A percentile compares a stretch with the other conserved stretches of the same genome.
Conservation (phyloP, 2,888 invertebrate genomes). For the Ceriagrion tenellum region DNA sequence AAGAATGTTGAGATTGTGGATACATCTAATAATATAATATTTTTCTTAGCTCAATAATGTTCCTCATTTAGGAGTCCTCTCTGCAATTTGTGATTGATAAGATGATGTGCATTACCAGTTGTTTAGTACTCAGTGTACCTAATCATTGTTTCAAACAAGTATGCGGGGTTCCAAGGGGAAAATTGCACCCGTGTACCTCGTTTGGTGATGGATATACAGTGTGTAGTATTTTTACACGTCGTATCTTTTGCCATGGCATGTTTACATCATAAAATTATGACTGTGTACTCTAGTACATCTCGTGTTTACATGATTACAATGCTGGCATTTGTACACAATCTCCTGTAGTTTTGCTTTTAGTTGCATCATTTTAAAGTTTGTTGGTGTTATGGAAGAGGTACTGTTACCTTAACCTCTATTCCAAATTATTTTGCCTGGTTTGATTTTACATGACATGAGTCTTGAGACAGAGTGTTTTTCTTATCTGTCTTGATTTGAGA, state of each 20-base stretch:
- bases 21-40: slow-evolving; percentile 5
- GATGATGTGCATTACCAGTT: slow-evolving; percentile 46
- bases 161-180: slow-evolving; percentile 21
- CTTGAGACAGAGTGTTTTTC: slow-evolving; percentile 59
- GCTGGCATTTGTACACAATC: slow-evolving; percentile 62
- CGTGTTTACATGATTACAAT: slow-evolving; percentile 21
- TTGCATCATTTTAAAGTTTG: slow-evolving; percentile 41
- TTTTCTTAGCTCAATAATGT: slow-evolving; percentile 56
- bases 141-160: slow-evolving; percentile 51
- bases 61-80: slow-evolving; percentile 53
- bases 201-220: slow-evolving; percentile 46
- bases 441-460: slow-evolving; percentile 59
- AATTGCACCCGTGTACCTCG: neutral
- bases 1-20: slow-evolving; percentile 7
- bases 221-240: slow-evolving; percentile 52
- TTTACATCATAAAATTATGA: slow-evolving; percentile 38
- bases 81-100: slow-evolving; percentile 61
- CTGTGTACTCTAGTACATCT: neutral
- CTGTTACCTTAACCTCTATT: slow-evolving; percentile 52
- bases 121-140: slow-evolving; percentile 61
- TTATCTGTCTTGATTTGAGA: slow-evolving; percentile 55
- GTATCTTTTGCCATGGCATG: slow-evolving; percentile 43
- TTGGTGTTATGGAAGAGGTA: slow-evolving; percentile 50
- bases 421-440: slow-evolving; percentile 51
- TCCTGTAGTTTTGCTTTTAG: slow-evolving; percentile 58